Conservation (phyloP, 2,797 vertebrate genomes). For the Sarcoramphus papa region DNA sequence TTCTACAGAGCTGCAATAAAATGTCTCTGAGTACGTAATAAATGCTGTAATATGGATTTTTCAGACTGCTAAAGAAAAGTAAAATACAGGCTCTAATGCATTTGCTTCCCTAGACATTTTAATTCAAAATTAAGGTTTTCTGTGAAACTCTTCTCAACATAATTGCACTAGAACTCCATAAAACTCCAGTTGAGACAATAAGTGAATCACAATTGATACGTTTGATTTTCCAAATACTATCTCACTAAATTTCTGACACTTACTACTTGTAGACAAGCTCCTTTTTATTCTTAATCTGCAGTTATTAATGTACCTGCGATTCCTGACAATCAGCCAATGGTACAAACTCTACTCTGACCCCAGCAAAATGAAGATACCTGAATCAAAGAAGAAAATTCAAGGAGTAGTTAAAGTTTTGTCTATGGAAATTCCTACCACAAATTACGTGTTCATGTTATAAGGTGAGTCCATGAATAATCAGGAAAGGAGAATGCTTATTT, state of each 20-base stretch:
- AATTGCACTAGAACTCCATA: not conserved
- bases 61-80: not conserved
- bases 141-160: not conserved
- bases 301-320: not conserved
- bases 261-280: not conserved
- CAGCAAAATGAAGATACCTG: not conserved
- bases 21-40: not conserved
- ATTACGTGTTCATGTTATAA: not conserved
- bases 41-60: not conserved
- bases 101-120: not conserved
- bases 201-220: not conserved
- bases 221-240: not conserved
- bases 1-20: not conserved
- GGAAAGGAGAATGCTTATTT: not conserved
- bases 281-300: not conserved
- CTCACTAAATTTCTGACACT: not conserved
- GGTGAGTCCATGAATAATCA: not conserved
- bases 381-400: not conserved
- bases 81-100: not conserved
- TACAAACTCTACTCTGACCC: not conserved
- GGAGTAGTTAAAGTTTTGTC: not conserved
- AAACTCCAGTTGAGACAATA: not conserved
- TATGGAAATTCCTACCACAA: not conserved
- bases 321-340: not conserved
- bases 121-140: slow-evolving; percentile 15